A percentile compares a stretch with the other conserved stretches of the same genome.
Conservation (phyloP, 2,888 invertebrate genomes). For the Rhogogaster chlorosoma region DNA sequence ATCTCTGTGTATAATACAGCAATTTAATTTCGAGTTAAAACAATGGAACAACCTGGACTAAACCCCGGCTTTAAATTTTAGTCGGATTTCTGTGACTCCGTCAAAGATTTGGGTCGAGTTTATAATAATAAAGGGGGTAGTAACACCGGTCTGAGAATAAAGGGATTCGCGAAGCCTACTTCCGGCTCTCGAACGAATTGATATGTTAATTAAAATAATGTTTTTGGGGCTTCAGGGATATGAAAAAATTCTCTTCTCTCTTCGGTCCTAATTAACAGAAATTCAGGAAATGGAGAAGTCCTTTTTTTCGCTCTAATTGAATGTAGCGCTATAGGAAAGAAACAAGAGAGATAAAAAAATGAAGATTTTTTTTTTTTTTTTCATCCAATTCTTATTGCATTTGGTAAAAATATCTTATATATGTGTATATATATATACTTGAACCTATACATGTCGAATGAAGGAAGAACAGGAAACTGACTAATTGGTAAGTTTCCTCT, state of each 20-base stretch:
- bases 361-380: not conserved
- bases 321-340: not conserved
- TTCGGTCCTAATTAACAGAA: not conserved
- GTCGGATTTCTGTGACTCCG: not conserved
- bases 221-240: not conserved
- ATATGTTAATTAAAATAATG: constrained; percentile 39
- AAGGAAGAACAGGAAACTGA: not conserved
- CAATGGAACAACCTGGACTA: not conserved
- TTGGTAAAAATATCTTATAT: not conserved
- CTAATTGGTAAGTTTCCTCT: constrained; percentile 6
- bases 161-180: constrained; percentile 7
- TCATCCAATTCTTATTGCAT: not conserved
- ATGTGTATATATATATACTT: not conserved
- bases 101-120: constrained; percentile 33
- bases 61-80: not conserved
- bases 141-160: not conserved
- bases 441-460: not conserved
- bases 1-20: not conserved
- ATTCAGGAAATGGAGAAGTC: not conserved
- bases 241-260: not conserved
- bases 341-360: not conserved
- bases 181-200: constrained; percentile 37
- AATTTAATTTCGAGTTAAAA: not conserved
- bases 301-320: not conserved
- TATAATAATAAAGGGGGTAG: constrained; percentile 34